These are phyloP conservation scores for Hydra vulgaris DNA, from an alignment of 30 jellyfish, hydroid and myxozoan genomes.

Conservation along the genomic window DNA sequence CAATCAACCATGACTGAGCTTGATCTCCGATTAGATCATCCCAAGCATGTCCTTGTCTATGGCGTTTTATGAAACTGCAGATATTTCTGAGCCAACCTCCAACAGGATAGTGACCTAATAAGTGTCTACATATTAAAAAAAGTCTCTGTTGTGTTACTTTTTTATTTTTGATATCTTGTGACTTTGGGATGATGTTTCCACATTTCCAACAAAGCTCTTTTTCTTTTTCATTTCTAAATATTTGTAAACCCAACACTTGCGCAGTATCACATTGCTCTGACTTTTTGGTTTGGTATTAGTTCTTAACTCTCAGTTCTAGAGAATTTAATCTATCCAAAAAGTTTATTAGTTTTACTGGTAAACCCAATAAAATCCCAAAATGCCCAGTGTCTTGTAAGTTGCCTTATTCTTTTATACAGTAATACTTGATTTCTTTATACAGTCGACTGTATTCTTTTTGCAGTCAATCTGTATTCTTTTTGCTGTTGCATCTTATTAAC, in stretches of 20 bases:
- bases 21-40: background rate
- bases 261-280: background rate
- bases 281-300: background rate
- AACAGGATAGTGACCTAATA: background rate
- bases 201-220: background rate
- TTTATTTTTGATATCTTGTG: background rate
- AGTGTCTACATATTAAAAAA: background rate
- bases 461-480: no score
- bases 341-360: no score
- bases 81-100: background rate
- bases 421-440: no score
- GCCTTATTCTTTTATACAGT: no score
- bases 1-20: background rate
- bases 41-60: background rate
- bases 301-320: no score
- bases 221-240: background rate
- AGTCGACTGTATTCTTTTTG: no score
- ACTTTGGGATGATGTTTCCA: background rate
- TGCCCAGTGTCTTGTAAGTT: no score
- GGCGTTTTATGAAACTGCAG: background rate
- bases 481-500: no score
- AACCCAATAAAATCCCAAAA: no score
- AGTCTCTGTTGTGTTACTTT: background rate
- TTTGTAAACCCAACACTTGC: background rate
- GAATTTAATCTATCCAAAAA: no score